phyloP scores from a whole-genome alignment of 2,113 vertebrate genomes.

The Delphinus delphis region DNA sequence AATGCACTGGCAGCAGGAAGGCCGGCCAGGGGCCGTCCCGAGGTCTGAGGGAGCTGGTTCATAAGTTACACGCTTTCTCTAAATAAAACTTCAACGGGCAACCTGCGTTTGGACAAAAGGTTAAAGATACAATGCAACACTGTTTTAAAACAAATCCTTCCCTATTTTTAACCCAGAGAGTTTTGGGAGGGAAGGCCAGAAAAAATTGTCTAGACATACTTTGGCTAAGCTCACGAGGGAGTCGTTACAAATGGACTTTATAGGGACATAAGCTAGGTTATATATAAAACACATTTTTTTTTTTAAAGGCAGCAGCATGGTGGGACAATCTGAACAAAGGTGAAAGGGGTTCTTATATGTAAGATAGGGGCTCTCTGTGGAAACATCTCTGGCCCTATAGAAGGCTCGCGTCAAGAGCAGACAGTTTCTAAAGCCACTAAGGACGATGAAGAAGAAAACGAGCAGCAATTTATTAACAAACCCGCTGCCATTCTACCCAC shows the following conservation, averaged over 20 bases:
- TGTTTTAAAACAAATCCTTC: constrained; percentile 84
- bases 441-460: constrained; percentile 67
- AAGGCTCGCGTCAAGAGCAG: constrained; percentile 79
- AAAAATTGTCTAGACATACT: constrained; percentile 87
- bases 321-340: constrained; percentile 74
- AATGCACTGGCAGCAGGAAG: constrained; percentile 69
- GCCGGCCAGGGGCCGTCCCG: constrained; percentile 42
- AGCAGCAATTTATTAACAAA: neutral
- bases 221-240: constrained; percentile 84
- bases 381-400: constrained; percentile 75
- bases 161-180: constrained; percentile 83
- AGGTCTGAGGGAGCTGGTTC: constrained; percentile 52
- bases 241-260: constrained; percentile 84
- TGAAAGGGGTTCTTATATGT: constrained; percentile 77
- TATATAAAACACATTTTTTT: constrained; percentile 81
- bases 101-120: constrained; percentile 79
- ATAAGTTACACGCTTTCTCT: constrained; percentile 75
- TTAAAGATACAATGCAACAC: constrained; percentile 82
- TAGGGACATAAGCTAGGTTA: constrained; percentile 86
- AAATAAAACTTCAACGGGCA: constrained; percentile 79
- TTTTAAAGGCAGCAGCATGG: constrained; percentile 55
- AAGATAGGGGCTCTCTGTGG: constrained; percentile 80
- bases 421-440: constrained; percentile 75
- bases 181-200: constrained; percentile 78
- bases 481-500: neutral